Percentiles rank a stretch among this genome's conserved stretches.
phyloP scores from a whole-genome alignment of 92 coral and sea anemone species.

The Palythoa grandiflora region DNA sequence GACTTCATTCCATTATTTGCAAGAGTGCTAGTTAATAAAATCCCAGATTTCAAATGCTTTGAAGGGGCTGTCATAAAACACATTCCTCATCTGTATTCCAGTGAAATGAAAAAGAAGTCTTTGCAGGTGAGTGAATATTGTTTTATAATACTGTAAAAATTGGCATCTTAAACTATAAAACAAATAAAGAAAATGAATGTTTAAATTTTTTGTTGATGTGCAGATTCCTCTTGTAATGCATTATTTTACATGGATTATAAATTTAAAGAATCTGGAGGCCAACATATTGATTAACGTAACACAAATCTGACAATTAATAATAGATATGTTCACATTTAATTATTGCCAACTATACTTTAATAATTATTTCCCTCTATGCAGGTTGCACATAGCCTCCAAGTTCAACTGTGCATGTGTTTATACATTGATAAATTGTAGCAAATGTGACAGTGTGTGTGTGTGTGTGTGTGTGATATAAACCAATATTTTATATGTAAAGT shows the following conservation, averaged over 20 bases:
- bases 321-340: background rate
- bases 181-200: background rate
- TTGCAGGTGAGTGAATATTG: constrained; percentile 46
- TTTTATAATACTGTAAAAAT: background rate
- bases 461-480: constrained; percentile 4
- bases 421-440: background rate
- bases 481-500: constrained; percentile 1
- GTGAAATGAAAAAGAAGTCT: constrained; percentile 62
- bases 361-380: background rate
- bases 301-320: no score
- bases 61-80: constrained; percentile 61
- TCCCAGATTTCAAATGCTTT: constrained; percentile 66
- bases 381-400: background rate
- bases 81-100: constrained; percentile 71
- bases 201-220: background rate
- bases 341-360: background rate
- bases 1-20: constrained; percentile 72
- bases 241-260: background rate
- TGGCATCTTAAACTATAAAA: background rate
- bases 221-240: background rate
- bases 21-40: constrained; percentile 52
- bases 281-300: background rate
- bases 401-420: background rate
- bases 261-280: background rate
- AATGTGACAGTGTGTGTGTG: constrained; percentile 12